Evolutionary conservation across 2,888 invertebrate species (phyloP), one percentile per base, ranked within the genome.

Genomic region (Rugalucina vietnamica): DNA sequence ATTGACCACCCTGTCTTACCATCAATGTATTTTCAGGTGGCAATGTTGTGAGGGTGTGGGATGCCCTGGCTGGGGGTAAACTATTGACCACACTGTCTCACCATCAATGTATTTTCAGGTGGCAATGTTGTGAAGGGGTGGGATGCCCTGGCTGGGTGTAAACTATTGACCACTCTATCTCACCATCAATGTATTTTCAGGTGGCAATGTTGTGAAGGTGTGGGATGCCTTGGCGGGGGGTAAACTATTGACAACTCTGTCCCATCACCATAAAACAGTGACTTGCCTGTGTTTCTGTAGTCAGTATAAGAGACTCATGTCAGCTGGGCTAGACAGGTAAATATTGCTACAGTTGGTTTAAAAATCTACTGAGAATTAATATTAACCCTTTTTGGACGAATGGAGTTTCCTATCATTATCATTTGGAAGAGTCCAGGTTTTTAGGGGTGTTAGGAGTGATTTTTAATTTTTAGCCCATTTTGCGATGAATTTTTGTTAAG

Each of bases 241-340:
- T 14, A 97, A 97, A 94, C 95, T 98, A 78, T 94, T 99, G 34
- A 97, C 98, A 0, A 97, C 96, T 91, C 96, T 99, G 87, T 97
- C 97, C 1, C 97, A 98, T 91, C 99, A 99, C 95, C 98, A 99
- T 95, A 99, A 99, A 96, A 98, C 99, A 0, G 97, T 99, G 0
- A 99, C 98, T 0, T 97, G 97, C 88, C 94, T 99, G 73, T 96
- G 97, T 88, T 96, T 99, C 85, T 97, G 97, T 34, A 97, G 97
- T 65, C 97, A 97, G 93, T 97, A 97, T 34, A 97, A 97, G 88
- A 96, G 98, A 92, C 96, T 99, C 29, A 95, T 99, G 91, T 98
- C 99, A 0, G 98, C 97, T 0, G 98, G 98, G 2, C 96, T 99
- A 79, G 99, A 99, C 95, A 97, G 98, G 95, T 95, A 87, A 90